Percentiles rank a stretch among this genome's conserved stretches.
Conservation (phyloP, 2,797 vertebrate species). For the Myiotriccus ornatus region DNA sequence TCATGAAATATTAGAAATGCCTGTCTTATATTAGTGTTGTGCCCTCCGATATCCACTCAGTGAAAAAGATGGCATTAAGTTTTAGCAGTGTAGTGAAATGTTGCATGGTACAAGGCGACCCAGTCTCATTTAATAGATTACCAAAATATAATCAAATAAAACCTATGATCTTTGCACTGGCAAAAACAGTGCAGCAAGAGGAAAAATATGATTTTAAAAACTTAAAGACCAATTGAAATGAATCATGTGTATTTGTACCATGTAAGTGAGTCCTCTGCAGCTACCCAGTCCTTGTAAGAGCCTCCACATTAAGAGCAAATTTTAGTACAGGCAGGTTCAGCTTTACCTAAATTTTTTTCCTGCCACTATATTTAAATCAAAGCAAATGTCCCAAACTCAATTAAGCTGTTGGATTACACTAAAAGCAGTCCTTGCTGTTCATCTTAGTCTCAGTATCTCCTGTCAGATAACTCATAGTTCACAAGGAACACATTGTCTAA, state of each 20-base stretch:
- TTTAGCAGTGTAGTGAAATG: constrained; percentile 70
- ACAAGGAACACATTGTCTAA: background rate
- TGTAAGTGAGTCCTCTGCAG: background rate
- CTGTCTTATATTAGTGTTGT: constrained; percentile 67
- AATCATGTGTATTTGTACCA: constrained; percentile 35
- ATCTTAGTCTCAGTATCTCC: background rate
- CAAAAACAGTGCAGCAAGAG: constrained; percentile 60
- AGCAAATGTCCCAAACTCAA: background rate
- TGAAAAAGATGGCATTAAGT: constrained; percentile 75
- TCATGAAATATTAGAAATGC: constrained; percentile 65
- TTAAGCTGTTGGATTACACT: constrained; percentile 19
- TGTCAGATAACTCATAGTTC: background rate
- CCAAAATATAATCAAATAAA: constrained; percentile 76
- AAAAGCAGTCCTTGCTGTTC: background rate
- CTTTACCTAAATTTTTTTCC: constrained; percentile 8
- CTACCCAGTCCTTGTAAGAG: background rate
- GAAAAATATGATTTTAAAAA: constrained; percentile 66
- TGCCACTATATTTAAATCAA: background rate
- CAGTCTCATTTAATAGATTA: constrained; percentile 73
- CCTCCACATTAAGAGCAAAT: background rate
- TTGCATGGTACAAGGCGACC: constrained; percentile 71
- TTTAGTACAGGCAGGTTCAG: background rate
- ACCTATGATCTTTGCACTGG: constrained; percentile 71
- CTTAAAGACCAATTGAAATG: constrained; percentile 62
- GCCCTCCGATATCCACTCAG: constrained; percentile 72